Evolutionary conservation across 2,888 invertebrate species (phyloP).

Genomic region (Acanthosepion esculentum): DNA sequence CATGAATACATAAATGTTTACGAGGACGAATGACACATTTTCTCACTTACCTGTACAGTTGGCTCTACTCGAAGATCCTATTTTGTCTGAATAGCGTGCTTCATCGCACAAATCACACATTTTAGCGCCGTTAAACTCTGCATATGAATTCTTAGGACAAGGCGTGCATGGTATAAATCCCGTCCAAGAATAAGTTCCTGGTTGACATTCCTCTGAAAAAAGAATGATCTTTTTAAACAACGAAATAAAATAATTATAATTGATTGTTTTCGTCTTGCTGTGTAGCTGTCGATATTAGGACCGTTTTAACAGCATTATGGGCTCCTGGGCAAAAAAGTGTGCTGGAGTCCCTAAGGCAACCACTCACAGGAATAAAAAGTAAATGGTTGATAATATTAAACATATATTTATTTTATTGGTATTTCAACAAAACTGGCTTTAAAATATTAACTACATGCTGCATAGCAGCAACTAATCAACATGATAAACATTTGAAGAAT

Average conservation of each 20-base stretch:
- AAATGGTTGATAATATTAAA: no score
- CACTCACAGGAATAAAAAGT: no score
- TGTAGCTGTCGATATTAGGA: no score
- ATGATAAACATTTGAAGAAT: no score
- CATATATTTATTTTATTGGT: no score
- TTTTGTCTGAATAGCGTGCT: neutral
- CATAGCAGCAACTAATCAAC: no score
- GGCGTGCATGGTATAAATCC: neutral
- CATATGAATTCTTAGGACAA: neutral
- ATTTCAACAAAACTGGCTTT: no score
- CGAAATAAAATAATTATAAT: neutral
- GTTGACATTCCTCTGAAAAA: slow-evolving; percentile 1
- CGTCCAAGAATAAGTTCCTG: neutral
- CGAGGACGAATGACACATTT: neutral
- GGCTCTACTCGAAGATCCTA: neutral
- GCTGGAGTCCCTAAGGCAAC: no score
- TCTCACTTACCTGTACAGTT: neutral
- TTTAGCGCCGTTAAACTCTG: neutral
- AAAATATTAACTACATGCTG: no score
- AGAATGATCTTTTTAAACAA: neutral
- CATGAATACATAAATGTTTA: no score
- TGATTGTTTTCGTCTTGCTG: neutral
- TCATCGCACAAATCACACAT: neutral
- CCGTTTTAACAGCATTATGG: no score
- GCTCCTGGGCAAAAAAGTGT: no score